These are phyloP conservation scores for Araneus ventricosus DNA, from an alignment of 1,140 invertebrate genomes.

Conservation along the genomic window DNA sequence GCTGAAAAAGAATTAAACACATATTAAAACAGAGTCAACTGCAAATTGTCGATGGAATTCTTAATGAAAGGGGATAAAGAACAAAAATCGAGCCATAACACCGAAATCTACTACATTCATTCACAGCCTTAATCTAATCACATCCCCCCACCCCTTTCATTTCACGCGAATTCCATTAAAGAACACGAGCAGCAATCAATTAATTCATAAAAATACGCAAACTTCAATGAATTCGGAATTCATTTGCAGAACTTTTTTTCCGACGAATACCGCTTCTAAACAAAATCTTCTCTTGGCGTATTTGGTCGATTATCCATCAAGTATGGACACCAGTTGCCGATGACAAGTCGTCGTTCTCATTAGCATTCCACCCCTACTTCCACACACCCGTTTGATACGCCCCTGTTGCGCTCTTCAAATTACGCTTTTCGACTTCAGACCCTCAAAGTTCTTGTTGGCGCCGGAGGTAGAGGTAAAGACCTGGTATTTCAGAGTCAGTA, in stretches of 20 bases:
- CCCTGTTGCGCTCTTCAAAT: slow-evolving; percentile 5
- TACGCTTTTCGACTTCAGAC: slow-evolving; percentile 7
- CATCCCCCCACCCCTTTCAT: neutral
- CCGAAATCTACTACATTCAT: neutral
- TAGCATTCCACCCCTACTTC: neutral
- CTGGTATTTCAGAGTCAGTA: neutral
- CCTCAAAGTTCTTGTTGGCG: slow-evolving; percentile 6
- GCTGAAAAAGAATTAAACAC: too few relatives aligned
- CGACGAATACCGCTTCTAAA: neutral
- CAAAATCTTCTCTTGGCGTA: neutral
- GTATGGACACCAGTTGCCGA: slow-evolving; percentile 25
- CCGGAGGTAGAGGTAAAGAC: neutral
- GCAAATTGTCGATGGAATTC: neutral
- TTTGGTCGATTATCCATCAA: slow-evolving; percentile 5
- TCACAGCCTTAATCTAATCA: neutral
- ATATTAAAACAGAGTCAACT: neutral
- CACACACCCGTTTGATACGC: slow-evolving; percentile 12
- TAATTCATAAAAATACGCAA: neutral
- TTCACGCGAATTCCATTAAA: neutral
- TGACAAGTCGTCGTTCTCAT: slow-evolving; percentile 23
- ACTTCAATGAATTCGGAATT: neutral
- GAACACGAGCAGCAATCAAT: neutral
- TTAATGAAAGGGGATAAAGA: neutral
- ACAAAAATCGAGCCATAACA: neutral
- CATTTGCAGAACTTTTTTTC: neutral